Percentiles rank a stretch among this genome's conserved stretches.
These are phyloP conservation scores for Butorides virescens DNA, from an alignment of 2,113 vertebrate genomes.

Conservation along the genomic window DNA sequence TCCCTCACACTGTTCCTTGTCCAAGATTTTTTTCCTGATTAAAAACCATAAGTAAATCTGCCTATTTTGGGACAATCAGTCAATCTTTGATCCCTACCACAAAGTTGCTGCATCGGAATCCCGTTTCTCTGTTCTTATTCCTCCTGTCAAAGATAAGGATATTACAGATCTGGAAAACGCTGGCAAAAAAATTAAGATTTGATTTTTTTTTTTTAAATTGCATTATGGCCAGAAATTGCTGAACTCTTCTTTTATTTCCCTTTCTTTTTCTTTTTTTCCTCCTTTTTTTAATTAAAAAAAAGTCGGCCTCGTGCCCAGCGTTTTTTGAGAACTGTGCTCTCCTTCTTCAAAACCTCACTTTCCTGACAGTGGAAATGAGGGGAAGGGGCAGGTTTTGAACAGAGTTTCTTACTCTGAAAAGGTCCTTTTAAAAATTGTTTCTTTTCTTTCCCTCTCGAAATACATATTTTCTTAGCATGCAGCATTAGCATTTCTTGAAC, in stretches of 20 bases:
- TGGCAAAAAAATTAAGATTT: background rate
- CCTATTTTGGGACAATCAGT: background rate
- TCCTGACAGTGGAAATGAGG: background rate
- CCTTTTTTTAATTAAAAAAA: background rate
- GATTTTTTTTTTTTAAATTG: background rate
- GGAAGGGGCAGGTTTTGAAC: background rate
- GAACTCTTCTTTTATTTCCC: background rate
- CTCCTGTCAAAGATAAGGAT: background rate
- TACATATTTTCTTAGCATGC: fast-evolving
- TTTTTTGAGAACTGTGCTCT: background rate
- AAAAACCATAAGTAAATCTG: background rate
- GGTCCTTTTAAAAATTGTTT: background rate
- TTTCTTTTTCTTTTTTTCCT: no score
- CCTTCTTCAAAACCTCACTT: background rate
- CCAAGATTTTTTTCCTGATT: background rate
- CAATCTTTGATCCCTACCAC: background rate
- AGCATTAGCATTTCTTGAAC: background rate
- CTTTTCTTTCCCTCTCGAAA: background rate
- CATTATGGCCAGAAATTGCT: background rate
- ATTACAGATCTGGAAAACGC: background rate
- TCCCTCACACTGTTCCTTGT: background rate
- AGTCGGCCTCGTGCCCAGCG: background rate
- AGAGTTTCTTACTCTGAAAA: background rate
- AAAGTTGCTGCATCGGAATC: background rate
- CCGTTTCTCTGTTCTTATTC: background rate